phyloP scores from a whole-genome alignment of 2,113 vertebrate genomes.

The Anoplopoma fimbria region DNA sequence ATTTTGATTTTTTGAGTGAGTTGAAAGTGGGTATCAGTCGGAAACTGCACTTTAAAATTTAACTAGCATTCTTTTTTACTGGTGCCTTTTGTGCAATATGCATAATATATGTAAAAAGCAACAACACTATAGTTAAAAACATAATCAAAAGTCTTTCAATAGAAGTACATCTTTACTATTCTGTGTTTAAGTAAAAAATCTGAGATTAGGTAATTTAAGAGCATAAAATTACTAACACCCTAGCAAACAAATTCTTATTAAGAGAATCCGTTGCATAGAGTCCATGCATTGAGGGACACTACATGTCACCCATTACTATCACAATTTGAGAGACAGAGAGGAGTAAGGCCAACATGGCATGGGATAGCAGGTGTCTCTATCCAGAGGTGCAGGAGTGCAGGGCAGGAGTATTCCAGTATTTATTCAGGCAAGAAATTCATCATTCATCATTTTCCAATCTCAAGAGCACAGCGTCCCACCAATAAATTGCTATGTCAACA shows the following conservation, averaged over 20 bases:
- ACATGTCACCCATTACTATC: background rate
- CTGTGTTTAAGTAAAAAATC: too few species aligned
- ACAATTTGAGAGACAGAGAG: background rate
- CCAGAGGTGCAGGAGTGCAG: background rate
- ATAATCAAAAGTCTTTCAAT: too few species aligned
- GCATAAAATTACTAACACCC: background rate
- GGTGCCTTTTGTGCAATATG: background rate
- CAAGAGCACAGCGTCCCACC: background rate
- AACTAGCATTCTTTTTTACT: background rate
- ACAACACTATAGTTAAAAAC: too few species aligned
- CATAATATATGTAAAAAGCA: background rate
- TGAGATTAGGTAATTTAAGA: too few species aligned
- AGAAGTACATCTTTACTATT: too few species aligned
- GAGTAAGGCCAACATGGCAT: slow-evolving; percentile 4
- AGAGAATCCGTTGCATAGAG: background rate
- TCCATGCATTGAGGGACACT: background rate
- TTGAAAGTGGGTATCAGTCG: too few species aligned
- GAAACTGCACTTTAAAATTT: too few species aligned
- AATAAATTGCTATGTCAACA: slow-evolving; percentile 5
- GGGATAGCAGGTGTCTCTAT: slow-evolving; percentile 11
- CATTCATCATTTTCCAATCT: slow-evolving; percentile 16
- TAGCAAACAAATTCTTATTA: background rate
- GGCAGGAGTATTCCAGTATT: background rate
- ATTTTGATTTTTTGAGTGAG: too few species aligned
- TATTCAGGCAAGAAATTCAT: slow-evolving; percentile 22